A percentile compares a stretch with the other conserved stretches of the same genome.
These are phyloP conservation scores for Coelopa pilipes DNA, from an alignment of 2,888 invertebrate species.

Conservation along the genomic window DNA sequence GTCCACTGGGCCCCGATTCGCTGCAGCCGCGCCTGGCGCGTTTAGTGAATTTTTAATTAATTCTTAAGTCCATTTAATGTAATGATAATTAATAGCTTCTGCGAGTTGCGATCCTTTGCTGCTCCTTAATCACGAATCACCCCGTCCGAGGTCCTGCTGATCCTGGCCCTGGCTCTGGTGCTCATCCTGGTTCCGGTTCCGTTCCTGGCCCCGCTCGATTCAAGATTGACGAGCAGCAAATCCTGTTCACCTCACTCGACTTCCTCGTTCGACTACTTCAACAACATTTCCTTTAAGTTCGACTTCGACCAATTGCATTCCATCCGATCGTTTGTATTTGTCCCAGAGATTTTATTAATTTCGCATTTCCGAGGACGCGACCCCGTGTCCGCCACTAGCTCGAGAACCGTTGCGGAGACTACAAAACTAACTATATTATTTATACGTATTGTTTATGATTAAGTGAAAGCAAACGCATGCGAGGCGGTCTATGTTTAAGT, in stretches of 20 bases:
- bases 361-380: no score
- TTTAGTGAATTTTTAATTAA: slow-evolving; percentile 44
- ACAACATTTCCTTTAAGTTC: no score
- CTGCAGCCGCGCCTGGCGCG: background rate
- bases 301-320: no score
- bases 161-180: no score
- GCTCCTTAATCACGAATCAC: slow-evolving; percentile 61
- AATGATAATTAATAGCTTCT: slow-evolving; percentile 42
- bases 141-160: background rate
- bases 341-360: no score
- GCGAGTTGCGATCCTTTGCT: slow-evolving; percentile 53
- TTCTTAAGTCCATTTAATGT: slow-evolving; percentile 17
- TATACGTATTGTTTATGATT: background rate
- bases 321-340: no score
- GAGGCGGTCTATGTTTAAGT: slow-evolving; percentile 9
- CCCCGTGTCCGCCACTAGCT: background rate
- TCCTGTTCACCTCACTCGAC: no score
- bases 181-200: background rate
- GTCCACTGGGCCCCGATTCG: background rate
- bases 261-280: no score
- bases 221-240: slow-evolving; percentile 62
- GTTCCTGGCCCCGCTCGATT: slow-evolving; percentile 42
- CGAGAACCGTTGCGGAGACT: background rate
- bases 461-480: background rate
- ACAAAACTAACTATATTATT: slow-evolving; percentile 9